These are phyloP conservation scores for Polydrusus tereticollis DNA, from an alignment of 2,888 invertebrate species.

Conservation along the genomic window DNA sequence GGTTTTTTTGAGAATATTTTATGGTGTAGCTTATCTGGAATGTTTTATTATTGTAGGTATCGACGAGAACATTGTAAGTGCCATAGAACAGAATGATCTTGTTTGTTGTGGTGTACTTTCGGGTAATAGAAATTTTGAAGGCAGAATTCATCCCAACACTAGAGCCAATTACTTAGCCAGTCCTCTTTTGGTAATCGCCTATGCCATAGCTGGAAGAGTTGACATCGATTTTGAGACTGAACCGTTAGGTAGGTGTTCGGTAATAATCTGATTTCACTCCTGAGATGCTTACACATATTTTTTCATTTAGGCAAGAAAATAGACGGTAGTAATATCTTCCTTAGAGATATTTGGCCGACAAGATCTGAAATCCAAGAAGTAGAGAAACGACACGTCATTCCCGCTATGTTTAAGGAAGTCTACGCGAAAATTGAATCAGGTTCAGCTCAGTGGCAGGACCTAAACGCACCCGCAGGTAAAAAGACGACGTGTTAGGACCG, in stretches of 20 bases:
- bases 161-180: conserved; percentile 98
- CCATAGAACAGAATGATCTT: conserved; percentile 92
- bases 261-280: neutral
- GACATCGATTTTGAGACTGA: conserved; percentile 94
- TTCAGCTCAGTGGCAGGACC: conserved; percentile 80
- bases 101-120: conserved; percentile 97
- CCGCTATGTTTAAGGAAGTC: conserved; percentile 96
- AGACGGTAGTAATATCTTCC: conserved; percentile 84
- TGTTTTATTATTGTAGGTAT: conserved; percentile 65
- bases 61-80: conserved; percentile 90
- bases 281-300: neutral
- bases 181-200: conserved; percentile 97
- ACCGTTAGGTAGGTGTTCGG: conserved; percentile 72
- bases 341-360: conserved; percentile 96
- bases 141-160: conserved; percentile 96
- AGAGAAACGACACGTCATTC: conserved; percentile 91
- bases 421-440: conserved; percentile 88
- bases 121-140: conserved; percentile 98
- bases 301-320: conserved; percentile 69
- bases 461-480: conserved; percentile 80
- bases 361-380: conserved; percentile 90
- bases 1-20: too few relatives aligned
- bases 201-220: conserved; percentile 95
- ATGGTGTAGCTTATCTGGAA: neutral
- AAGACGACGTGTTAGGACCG: neutral